Percentiles rank a stretch among this genome's conserved stretches.
phyloP scores from a whole-genome alignment of 2,888 invertebrate species.

The Tridacna gigas region DNA sequence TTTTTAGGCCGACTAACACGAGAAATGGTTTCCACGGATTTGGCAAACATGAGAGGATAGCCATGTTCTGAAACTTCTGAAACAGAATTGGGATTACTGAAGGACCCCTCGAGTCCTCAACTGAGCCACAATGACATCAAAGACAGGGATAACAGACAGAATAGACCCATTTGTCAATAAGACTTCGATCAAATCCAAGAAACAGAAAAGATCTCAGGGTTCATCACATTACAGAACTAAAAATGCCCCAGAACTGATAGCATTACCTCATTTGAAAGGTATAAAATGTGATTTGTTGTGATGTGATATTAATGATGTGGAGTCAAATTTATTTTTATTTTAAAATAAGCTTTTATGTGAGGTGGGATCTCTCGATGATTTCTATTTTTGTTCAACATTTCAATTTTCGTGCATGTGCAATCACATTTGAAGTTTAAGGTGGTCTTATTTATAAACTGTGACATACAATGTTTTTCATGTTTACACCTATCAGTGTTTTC shows the following conservation, averaged over 20 bases:
- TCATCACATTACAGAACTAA: conserved; percentile 99
- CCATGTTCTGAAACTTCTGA: conserved; percentile 70
- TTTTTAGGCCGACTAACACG: conserved; percentile 30
- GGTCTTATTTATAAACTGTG: too few relatives aligned
- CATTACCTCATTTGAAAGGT: conserved; percentile 99
- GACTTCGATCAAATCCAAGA: conserved; percentile 99
- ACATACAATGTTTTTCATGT: too few relatives aligned
- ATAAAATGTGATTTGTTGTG: conserved; percentile 43
- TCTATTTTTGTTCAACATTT: too few relatives aligned
- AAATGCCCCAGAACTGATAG: conserved; percentile 98
- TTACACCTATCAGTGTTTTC: too few relatives aligned
- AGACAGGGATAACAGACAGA: conserved; percentile 91
- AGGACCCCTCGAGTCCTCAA: conserved; percentile 54
- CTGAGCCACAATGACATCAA: conserved; percentile 73
- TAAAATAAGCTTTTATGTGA: too few relatives aligned
- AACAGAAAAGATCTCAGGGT: conserved; percentile 99
- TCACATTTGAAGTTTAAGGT: too few relatives aligned
- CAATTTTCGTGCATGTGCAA: too few relatives aligned
- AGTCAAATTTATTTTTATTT: too few relatives aligned
- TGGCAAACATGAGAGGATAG: conserved; percentile 73
- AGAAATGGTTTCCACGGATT: conserved; percentile 75
- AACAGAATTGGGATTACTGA: background rate
- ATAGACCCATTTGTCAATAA: conserved; percentile 97
- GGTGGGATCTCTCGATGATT: too few relatives aligned
- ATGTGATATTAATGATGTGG: too few relatives aligned